A percentile compares a stretch with the other conserved stretches of the same genome.
Evolutionary conservation across 2,797 vertebrate genomes (phyloP).

Genomic region (Macroramphosus scolopax): DNA sequence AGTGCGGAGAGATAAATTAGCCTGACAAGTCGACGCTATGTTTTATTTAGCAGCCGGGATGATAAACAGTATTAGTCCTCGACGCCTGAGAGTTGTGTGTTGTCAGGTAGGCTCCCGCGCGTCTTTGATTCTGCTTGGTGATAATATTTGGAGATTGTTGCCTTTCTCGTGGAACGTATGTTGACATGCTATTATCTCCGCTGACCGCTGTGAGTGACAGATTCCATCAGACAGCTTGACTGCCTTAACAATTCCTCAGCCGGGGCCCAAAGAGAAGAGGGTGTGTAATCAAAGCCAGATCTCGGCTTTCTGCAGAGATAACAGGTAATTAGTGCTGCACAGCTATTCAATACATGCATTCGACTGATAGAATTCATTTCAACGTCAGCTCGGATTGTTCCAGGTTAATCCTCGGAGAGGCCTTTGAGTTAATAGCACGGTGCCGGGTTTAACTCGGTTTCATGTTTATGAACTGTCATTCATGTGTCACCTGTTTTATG

Average conservation of each 20-base stretch:
- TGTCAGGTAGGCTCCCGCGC: too few species aligned
- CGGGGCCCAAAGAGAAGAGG: constrained; percentile 14
- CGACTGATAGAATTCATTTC: constrained; percentile 31
- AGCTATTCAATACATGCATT: constrained; percentile 7
- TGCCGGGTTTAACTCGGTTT: constrained; percentile 5
- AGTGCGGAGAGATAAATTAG: constrained; percentile 55
- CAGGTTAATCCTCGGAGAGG: constrained; percentile 9
- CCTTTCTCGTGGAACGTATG: constrained; percentile 9
- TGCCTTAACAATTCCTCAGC: constrained; percentile 21
- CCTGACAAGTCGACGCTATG: constrained; percentile 57
- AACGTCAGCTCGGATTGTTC: constrained; percentile 18
- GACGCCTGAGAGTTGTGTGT: constrained; percentile 25
- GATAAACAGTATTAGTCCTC: constrained; percentile 18
- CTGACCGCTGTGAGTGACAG: constrained; percentile 41
- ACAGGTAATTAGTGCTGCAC: constrained; percentile 43
- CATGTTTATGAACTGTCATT: constrained; percentile 11
- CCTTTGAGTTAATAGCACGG: constrained; percentile 2
- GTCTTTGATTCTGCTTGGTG: too few species aligned
- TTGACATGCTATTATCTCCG: constrained; percentile 33
- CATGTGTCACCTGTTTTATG: constrained; percentile 16
- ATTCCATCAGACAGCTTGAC: constrained; percentile 42
- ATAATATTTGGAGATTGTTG: background rate
- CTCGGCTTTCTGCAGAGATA: constrained; percentile 38
- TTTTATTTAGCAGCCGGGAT: constrained; percentile 56
- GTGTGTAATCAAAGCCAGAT: constrained; percentile 43